A percentile compares a stretch with the other conserved stretches of the same genome.
These are phyloP conservation scores for Aphyosemion australe DNA, from an alignment of 2,113 vertebrate species.

Conservation along the genomic window DNA sequence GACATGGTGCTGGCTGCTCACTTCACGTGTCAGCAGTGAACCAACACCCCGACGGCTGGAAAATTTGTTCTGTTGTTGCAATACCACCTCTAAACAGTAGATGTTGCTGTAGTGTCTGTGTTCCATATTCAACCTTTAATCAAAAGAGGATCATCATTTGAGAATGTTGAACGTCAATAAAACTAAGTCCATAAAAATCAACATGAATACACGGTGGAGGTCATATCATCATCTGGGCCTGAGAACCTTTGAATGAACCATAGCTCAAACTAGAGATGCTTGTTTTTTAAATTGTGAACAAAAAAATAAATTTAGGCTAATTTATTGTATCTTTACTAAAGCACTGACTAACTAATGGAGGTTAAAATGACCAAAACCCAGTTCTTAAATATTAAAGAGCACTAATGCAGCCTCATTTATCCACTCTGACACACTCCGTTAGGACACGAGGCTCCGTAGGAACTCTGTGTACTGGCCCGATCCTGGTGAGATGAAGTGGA, in stretches of 20 bases:
- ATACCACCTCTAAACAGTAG: too few relatives aligned
- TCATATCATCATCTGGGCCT: background rate
- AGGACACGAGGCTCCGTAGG: conserved; percentile 63
- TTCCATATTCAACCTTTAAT: too few relatives aligned
- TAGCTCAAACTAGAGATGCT: background rate
- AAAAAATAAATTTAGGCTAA: background rate
- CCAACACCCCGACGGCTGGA: too few relatives aligned
- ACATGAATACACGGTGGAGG: background rate
- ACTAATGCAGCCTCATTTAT: conserved; percentile 34
- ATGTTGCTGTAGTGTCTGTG: too few relatives aligned
- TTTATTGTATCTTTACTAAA: background rate
- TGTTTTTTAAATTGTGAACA: background rate
- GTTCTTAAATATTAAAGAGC: background rate
- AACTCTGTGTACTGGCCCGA: conserved; percentile 43
- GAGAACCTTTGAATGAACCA: background rate
- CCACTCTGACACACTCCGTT: conserved; percentile 62
- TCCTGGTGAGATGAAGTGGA: conserved; percentile 9
- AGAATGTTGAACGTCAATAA: too few relatives aligned
- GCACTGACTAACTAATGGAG: background rate
- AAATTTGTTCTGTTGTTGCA: too few relatives aligned
- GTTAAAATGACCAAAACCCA: background rate
- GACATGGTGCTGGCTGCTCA: too few relatives aligned
- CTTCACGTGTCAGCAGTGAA: too few relatives aligned
- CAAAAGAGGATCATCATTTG: too few relatives aligned
- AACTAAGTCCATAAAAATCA: background rate